Evolutionary conservation across 2,113 vertebrate genomes (phyloP), one percentile per base, ranked within the genome.

Genomic region (Calonectris borealis): DNA sequence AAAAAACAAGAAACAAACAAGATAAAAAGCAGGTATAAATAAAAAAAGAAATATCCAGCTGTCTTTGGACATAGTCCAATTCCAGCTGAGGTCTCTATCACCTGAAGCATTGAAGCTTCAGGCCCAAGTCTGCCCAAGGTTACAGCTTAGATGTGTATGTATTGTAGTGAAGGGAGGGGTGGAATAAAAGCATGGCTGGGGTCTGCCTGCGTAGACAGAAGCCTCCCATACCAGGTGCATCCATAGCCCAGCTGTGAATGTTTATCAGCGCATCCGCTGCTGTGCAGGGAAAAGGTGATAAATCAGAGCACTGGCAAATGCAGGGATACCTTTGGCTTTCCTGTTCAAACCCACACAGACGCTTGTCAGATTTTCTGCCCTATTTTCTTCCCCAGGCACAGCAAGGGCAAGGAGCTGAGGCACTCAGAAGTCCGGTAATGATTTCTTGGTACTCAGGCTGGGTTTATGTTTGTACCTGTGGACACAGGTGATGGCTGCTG

Each of bases 21-120:
- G 62, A 49, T 69, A 65, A 82, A 86, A 86, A 80, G 27, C 32
- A 77, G 46, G 52, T 89, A 90, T 73, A 85, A 86, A 84, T 48
- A 61, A 89, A 94, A 94, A 95, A 85, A 57, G 34, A 94, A 94
- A 79, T 78, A 96, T 51, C 65, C 38, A 90, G 17, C 91, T 96
- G 69, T 48, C 72, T 64, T 4, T 86, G 26, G 38, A 49, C 27
- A 52, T 14, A 62, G 54, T 57, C 32, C 46, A 70, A 0, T 57
- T 94, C 44, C 2, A 2, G 34, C 31, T 93, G 90, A 84, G 49
- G 36, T 92, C 48, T 91, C 51, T 83, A 34, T 89, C 46, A n/a
- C n/a, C n/a, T n/a, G n/a, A n/a, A n/a, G n/a, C n/a, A n/a, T n/a
- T n/a, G n/a, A n/a, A n/a, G n/a, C n/a, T 93, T 86, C 73, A 60